Evolutionary conservation across 2,888 invertebrate genomes (phyloP), one percentile per base, ranked within the genome.

Genomic region (Caenorhabditis zanzibari): DNA sequence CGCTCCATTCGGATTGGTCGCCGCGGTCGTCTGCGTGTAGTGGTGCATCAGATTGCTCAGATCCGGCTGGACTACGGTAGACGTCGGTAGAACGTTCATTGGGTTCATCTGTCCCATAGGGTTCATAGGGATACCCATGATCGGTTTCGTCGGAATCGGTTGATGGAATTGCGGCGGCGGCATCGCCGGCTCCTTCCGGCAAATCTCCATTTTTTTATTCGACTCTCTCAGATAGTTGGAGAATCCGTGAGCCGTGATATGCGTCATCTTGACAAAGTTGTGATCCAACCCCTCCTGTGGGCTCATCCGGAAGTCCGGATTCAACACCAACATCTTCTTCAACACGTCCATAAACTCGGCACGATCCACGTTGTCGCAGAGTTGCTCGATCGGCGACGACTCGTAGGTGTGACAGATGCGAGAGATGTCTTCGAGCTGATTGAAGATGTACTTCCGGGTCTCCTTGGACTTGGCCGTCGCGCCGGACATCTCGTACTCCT

Each of bases 371-470:
- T 98, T 97, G 93, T 99, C 98, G 0, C 97, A 97, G 92, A 98
- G 94, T 87, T 97, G 94, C 93, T 99, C 98, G 84, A 97, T 96
- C 32, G 97, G 97, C 93, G 98, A 98, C 90, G 83, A 76, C 54
- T 86, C 85, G 35, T 69, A 74, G 5, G 41, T 44, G 22, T 69
- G 71, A 47, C 85, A 82, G 87, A 94, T 93, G 90, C 93, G 93
- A 58, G 92, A 92, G 93, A 99, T 98, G 93, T 99, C 99, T 93
- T 99, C 99, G 89, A 99, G 94, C 94, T 97, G 97, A 94, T 98
- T 98, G 94, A 99, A 99, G 91, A 99, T 98, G 93, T 98, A 99
- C 93, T 99, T 99, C 92, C 99, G 94, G 5, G 98, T 98, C 94
- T 99, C 99, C 94, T 99, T 99, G 87, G 98, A 97, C 94, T 98